Evolutionary conservation across 2,888 invertebrate species (phyloP).

Genomic region (Hyposoter dolosus): DNA sequence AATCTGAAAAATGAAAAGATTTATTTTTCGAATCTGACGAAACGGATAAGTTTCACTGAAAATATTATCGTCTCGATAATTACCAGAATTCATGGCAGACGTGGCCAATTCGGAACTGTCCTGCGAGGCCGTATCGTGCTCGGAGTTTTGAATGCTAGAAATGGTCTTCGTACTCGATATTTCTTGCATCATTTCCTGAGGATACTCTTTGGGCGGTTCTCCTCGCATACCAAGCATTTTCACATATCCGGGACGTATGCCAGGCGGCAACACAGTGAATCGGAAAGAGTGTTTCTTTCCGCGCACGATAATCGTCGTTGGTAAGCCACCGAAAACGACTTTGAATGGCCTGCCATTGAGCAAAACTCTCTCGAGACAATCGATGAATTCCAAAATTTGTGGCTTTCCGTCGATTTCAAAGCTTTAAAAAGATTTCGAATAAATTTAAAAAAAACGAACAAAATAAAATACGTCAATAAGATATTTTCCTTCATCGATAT

Average conservation of each 20-base stretch:
- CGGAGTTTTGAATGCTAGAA: slow-evolving; percentile 53
- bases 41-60: not conserved
- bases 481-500: too few species aligned
- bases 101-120: slow-evolving; percentile 78
- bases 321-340: slow-evolving; percentile 94
- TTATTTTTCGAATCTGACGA: not conserved
- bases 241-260: slow-evolving; percentile 90
- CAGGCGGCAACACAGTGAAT: slow-evolving; percentile 92
- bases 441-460: not conserved
- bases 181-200: slow-evolving; percentile 62
- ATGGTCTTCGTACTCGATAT: slow-evolving; percentile 36
- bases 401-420: slow-evolving; percentile 90
- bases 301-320: slow-evolving; percentile 91
- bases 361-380: slow-evolving; percentile 90
- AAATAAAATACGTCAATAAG: not conserved
- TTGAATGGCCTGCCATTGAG: slow-evolving; percentile 92
- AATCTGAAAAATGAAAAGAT: slow-evolving; percentile 73
- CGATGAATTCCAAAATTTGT: slow-evolving; percentile 92
- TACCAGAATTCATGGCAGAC: slow-evolving; percentile 76
- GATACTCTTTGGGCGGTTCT: slow-evolving; percentile 79
- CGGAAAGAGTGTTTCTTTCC: slow-evolving; percentile 92
- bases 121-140: slow-evolving; percentile 80
- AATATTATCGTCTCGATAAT: not conserved
- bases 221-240: slow-evolving; percentile 92
- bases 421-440: slow-evolving; percentile 73